Evolutionary conservation across 2,113 vertebrate genomes (phyloP), one percentile per base, ranked within the genome.

Genomic region (Oenanthe melanoleuca): DNA sequence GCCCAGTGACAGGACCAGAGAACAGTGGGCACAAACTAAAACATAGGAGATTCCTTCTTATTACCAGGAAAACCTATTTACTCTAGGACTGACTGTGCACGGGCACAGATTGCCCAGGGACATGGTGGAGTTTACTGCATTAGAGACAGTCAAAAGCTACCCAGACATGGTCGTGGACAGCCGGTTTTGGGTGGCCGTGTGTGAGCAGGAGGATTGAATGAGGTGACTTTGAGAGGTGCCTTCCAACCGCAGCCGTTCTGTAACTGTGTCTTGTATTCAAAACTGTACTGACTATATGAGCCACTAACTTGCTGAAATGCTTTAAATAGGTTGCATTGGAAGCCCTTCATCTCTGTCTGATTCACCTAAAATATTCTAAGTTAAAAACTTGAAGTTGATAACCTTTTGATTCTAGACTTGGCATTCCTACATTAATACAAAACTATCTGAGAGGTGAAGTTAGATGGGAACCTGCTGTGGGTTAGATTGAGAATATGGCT

Each of bases 101-200:
- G 2, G 34, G 13, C 34, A 18, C 49, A 31, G 29, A 31, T 56
- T 80, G 4, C 6, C 16, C 6, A 4, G 40, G 18, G 40, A 45
- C 7, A 3, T 45, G 13, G 5, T 82, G 24, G 25, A 53, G 8
- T 88, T 15, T 71, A 7, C 29, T 11, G 18, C 38, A 2, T 2
- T 34, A 38, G 20, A 25, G 6, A 8, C 1, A 17, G 8, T 61
- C 26, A 65, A 6, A 86, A 92, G 26, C 19, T 1, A 2, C 24
- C 14, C 2, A 0, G 26, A 23, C 0, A 0, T 31, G 8, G 29
- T 29, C 9, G 3, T 69, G 31, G 24, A 28, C 57, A 49, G 0
- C 2, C 6, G 6, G 8, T 22, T 72, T 47, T 14, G 8, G 4
- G 5, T 91, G 23, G 10, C 8, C 12, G 12, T 80, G 13, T 1